Conservation (phyloP, 2,113 vertebrate genomes). For the Daubentonia madagascariensis region DNA sequence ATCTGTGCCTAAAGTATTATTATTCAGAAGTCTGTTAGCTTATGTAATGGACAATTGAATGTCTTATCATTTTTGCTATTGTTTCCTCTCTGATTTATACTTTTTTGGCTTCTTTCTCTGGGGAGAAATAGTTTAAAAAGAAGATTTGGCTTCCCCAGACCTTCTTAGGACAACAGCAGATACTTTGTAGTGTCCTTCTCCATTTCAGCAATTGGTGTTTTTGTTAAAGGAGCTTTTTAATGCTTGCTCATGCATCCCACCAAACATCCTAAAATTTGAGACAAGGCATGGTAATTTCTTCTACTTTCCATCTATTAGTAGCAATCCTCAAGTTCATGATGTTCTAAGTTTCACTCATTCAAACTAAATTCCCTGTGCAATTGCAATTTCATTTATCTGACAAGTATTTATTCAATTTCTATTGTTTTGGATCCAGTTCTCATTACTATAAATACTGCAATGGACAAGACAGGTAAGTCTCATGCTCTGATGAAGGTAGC, state of each 20-base stretch:
- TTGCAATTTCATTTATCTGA: neutral
- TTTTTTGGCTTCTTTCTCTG: neutral
- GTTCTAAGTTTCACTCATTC: neutral
- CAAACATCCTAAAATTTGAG: neutral
- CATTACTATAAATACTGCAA: neutral
- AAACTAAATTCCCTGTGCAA: neutral
- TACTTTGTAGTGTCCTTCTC: neutral
- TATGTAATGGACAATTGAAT: neutral
- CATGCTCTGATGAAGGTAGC: neutral
- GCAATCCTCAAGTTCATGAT: neutral
- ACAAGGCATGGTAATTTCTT: neutral
- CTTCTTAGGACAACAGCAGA: neutral
- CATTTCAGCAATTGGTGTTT: neutral
- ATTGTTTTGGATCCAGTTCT: neutral
- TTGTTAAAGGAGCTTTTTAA: neutral
- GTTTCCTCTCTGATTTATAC: neutral
- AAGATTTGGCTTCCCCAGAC: neutral
- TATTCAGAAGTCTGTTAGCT: neutral
- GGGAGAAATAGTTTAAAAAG: neutral
- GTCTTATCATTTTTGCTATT: neutral
- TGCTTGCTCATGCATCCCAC: neutral
- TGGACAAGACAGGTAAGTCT: neutral
- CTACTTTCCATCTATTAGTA: neutral
- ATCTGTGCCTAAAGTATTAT: neutral
- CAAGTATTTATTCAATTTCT: neutral